A percentile compares a stretch with the other conserved stretches of the same genome.
These are phyloP conservation scores for Asbolus verrucosus DNA, from an alignment of 1,140 invertebrate species.

Conservation along the genomic window DNA sequence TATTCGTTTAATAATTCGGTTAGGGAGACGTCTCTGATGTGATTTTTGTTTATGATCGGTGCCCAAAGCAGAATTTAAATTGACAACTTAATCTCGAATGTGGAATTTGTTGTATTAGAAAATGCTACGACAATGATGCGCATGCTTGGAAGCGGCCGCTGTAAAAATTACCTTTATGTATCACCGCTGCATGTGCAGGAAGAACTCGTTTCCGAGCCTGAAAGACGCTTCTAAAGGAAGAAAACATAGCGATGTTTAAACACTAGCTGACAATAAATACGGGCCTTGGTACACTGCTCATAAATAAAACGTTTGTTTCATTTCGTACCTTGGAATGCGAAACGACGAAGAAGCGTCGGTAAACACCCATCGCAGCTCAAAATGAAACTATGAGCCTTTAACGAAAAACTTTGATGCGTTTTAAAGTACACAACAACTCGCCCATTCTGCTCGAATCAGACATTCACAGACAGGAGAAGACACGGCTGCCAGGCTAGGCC, in stretches of 20 bases:
- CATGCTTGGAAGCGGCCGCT: conserved; percentile 1
- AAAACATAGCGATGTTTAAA: conserved; percentile 41
- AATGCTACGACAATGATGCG: neutral
- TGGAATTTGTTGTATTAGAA: conserved; percentile 15
- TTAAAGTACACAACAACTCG: no score
- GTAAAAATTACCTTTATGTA: conserved; percentile 41
- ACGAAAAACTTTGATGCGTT: neutral
- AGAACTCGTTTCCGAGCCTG: conserved; percentile 24
- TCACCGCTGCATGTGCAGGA: conserved; percentile 43
- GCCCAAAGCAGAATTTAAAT: conserved; percentile 9
- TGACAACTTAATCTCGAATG: conserved; percentile 21
- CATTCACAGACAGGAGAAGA: no score
- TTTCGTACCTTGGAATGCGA: conserved; percentile 42
- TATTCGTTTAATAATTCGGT: neutral
- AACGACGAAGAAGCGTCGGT: conserved; percentile 17
- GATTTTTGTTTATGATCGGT: conserved; percentile 7
- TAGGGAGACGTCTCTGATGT: neutral
- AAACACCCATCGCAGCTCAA: neutral
- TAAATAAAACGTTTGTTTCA: conserved; percentile 47
- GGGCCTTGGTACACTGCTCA: conserved; percentile 36
- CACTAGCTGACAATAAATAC: conserved; percentile 43
- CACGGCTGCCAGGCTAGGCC: no score
- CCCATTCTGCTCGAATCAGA: no score
- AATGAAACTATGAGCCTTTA: conserved; percentile 24
- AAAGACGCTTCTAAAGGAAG: conserved; percentile 35